Percentiles rank a stretch among this genome's conserved stretches.
Conservation (phyloP, 2,113 vertebrate genomes). For the Amphiprion ocellaris region DNA sequence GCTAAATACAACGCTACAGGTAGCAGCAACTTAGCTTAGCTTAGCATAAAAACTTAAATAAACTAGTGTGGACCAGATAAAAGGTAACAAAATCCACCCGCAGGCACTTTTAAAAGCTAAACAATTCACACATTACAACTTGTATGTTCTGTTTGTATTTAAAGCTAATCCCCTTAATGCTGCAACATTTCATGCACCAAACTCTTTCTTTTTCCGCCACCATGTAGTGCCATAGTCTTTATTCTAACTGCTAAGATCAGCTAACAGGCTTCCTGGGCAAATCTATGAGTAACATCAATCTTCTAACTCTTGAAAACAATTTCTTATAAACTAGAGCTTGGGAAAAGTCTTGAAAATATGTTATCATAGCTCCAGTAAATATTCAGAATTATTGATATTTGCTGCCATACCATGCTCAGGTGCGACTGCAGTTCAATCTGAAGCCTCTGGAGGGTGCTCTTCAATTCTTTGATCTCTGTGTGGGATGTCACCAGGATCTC, state of each 20-base stretch:
- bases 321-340: not conserved
- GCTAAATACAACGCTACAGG: not conserved
- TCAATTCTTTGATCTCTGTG: constrained; percentile 85
- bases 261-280: not conserved
- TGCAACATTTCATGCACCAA: no score
- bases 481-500: constrained; percentile 80
- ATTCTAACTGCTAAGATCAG: not conserved
- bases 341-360: not conserved
- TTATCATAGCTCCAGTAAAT: not conserved
- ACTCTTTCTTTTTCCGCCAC: no score
- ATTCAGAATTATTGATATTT: not conserved
- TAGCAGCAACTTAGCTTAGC: not conserved
- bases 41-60: not conserved
- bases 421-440: constrained; percentile 90
- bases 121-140: not conserved
- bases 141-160: not conserved
- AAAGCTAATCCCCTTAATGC: not conserved
- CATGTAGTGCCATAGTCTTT: not conserved
- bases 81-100: not conserved
- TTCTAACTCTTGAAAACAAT: not conserved
- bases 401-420: constrained; percentile 84
- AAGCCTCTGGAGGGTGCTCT: constrained; percentile 83
- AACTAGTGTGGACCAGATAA: not conserved
- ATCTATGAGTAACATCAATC: not conserved
- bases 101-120: no score